Conservation (phyloP, 2,113 vertebrate genomes). For the Picathartes gymnocephalus region DNA sequence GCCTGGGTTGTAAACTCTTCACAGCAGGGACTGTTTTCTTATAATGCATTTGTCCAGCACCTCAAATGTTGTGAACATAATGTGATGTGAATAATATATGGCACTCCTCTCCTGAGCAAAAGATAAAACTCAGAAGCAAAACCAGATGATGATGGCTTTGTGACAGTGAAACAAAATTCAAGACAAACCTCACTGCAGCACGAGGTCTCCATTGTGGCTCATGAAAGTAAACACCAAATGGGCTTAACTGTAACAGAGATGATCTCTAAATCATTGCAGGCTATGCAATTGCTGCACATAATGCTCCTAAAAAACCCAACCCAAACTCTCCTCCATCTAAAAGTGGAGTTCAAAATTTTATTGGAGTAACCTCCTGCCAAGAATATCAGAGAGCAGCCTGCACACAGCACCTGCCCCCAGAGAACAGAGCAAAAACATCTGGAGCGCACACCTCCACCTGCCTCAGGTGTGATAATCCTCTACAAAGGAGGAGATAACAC, state of each 20-base stretch:
- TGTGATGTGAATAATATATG: slow-evolving; percentile 40
- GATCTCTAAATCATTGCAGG: slow-evolving; percentile 50
- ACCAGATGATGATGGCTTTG: slow-evolving; percentile 24
- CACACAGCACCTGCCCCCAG: slow-evolving; percentile 51
- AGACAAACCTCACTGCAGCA: slow-evolving; percentile 27
- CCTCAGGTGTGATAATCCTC: not conserved
- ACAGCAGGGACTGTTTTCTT: slow-evolving; percentile 6
- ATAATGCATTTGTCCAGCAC: slow-evolving; percentile 38
- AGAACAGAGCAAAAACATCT: slow-evolving; percentile 50
- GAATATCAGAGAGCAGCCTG: slow-evolving; percentile 4
- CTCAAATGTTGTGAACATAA: slow-evolving; percentile 35
- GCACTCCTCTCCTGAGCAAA: not conserved
- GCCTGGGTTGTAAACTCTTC: slow-evolving; percentile 24
- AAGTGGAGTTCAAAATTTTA: not conserved
- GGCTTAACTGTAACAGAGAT: not conserved
- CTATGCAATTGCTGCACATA: slow-evolving; percentile 4
- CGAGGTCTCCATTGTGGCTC: slow-evolving; percentile 42
- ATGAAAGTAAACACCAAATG: slow-evolving; percentile 48
- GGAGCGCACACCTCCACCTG: not conserved
- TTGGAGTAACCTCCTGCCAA: slow-evolving; percentile 27
- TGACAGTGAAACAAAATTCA: slow-evolving; percentile 11
- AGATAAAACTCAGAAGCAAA: not conserved
- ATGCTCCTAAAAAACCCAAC: not conserved
- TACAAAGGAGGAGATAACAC: not conserved
- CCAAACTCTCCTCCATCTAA: not conserved